Conservation (phyloP, 2,888 invertebrate species). For the Oegoconia quadripuncta region DNA sequence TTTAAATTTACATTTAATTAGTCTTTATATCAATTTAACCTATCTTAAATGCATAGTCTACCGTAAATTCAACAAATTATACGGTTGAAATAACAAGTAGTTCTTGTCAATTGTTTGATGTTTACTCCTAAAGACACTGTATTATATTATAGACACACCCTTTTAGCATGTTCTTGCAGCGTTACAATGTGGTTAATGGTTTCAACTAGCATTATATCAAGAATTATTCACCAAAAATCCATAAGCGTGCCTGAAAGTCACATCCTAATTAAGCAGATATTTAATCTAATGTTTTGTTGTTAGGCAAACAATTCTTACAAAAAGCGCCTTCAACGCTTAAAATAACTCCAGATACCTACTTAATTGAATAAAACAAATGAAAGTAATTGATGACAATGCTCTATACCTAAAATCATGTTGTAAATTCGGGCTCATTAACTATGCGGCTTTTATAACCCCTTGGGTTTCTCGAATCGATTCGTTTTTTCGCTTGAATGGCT, state of each 20-base stretch:
- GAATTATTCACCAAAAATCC: too few species aligned
- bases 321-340: too few species aligned
- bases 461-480: constrained; percentile 12
- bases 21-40: neutral
- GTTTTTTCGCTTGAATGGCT: constrained; percentile 16
- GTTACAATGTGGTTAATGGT: neutral
- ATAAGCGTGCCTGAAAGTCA: too few species aligned
- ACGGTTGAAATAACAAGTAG: neutral
- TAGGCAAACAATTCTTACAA: too few species aligned
- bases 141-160: constrained; percentile 17
- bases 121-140: constrained; percentile 19
- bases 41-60: neutral
- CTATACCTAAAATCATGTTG: constrained; percentile 1
- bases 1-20: constrained; percentile 20
- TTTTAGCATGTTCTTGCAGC: constrained; percentile 5
- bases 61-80: neutral
- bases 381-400: too few species aligned
- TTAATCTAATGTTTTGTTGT: too few species aligned
- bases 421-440: neutral
- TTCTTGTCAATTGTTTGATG: constrained; percentile 8
- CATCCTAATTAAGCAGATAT: too few species aligned
- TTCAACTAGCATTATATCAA: too few species aligned
- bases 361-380: too few species aligned
- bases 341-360: too few species aligned
- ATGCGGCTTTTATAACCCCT: constrained; percentile 4